A percentile compares a stretch with the other conserved stretches of the same genome.
Evolutionary conservation across 2,888 invertebrate species (phyloP).

Genomic region (Pachycephus smyrnensis): DNA sequence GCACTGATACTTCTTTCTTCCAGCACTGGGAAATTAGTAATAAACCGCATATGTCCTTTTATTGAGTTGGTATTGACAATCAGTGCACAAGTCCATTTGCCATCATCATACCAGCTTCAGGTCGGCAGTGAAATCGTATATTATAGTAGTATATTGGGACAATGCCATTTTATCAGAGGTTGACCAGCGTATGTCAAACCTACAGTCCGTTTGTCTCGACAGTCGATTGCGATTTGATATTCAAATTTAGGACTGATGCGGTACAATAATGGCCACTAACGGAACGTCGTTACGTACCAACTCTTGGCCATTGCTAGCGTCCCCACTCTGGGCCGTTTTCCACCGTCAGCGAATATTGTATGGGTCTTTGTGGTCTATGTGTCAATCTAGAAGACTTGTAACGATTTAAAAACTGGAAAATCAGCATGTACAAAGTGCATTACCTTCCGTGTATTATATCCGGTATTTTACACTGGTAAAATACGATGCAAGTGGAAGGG

Average conservation of each 20-base stretch:
- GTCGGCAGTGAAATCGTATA: not conserved
- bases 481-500: not conserved
- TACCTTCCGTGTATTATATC: not conserved
- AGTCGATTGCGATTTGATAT: not conserved
- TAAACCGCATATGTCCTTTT: not conserved
- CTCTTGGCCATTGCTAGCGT: too few species aligned
- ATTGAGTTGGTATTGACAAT: not conserved
- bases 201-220: not conserved
- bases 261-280: too few species aligned
- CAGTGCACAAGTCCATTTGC: not conserved
- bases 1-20: not conserved
- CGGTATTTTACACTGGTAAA: not conserved
- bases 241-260: not conserved
- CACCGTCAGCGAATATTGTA: too few species aligned
- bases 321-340: too few species aligned
- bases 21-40: not conserved
- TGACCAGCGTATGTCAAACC: not conserved
- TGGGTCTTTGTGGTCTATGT: not conserved
- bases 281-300: too few species aligned
- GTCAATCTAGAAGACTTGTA: not conserved
- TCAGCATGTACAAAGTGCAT: not conserved
- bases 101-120: not conserved
- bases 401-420: not conserved
- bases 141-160: not conserved
- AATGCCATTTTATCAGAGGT: not conserved